These are phyloP conservation scores for Stigmatopora nigra DNA, from an alignment of 2,113 vertebrate species.

Conservation along the genomic window DNA sequence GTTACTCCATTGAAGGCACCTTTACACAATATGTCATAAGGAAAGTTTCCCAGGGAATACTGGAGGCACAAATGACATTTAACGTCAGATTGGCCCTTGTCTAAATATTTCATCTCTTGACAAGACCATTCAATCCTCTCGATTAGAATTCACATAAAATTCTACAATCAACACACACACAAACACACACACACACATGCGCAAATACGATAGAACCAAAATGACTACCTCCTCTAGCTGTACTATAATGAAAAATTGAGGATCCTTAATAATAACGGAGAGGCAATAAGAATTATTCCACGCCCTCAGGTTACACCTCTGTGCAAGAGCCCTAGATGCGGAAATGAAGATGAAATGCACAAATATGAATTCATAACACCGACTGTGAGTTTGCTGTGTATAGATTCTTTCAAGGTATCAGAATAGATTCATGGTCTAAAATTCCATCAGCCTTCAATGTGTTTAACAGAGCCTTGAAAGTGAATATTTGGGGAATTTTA, in stretches of 20 bases:
- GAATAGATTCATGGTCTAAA: conserved; percentile 3
- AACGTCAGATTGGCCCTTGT: conserved; percentile 57
- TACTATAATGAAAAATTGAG: conserved; percentile 57
- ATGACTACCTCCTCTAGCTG: conserved; percentile 45
- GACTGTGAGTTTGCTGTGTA: conserved; percentile 9
- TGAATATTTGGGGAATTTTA: conserved; percentile 26
- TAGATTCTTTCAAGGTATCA: conserved; percentile 9
- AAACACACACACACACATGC: conserved; percentile 38
- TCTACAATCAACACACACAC: conserved; percentile 46
- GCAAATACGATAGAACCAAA: conserved; percentile 52
- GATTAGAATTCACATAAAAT: conserved; percentile 60
- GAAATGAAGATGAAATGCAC: conserved; percentile 25
- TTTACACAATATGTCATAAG: conserved; percentile 54
- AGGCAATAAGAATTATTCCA: conserved; percentile 43
- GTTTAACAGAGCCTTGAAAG: conserved; percentile 9
- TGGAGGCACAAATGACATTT: conserved; percentile 64
- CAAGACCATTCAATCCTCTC: conserved; percentile 62
- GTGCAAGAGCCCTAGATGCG: neutral
- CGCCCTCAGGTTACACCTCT: conserved; percentile 23
- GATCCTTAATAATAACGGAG: conserved; percentile 53
- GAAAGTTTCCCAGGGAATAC: conserved; percentile 61
- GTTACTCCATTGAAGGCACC: conserved; percentile 38
- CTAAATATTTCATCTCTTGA: conserved; percentile 66
- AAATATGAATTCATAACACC: conserved; percentile 27
- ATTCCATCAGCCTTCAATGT: conserved; percentile 6